These are phyloP conservation scores for Cantharis rustica DNA, from an alignment of 2,888 invertebrate genomes.

Conservation along the genomic window DNA sequence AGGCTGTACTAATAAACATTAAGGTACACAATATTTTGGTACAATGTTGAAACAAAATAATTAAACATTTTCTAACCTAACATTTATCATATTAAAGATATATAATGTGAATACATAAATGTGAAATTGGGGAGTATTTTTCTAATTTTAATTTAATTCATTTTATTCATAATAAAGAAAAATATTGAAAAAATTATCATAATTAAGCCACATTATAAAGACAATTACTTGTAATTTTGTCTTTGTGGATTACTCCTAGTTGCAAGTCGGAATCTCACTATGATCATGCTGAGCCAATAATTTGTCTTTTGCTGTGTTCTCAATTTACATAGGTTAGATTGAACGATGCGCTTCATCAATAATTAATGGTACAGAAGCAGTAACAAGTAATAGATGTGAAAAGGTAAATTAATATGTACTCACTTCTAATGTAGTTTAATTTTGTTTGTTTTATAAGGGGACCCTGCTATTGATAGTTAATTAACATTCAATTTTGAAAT, in stretches of 20 bases:
- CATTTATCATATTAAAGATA: too few species aligned
- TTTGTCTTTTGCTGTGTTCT: background rate
- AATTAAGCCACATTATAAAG: background rate
- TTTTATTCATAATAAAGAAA: too few species aligned
- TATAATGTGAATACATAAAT: too few species aligned
- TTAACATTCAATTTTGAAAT: too few species aligned
- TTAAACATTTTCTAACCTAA: too few species aligned
- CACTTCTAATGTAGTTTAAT: too few species aligned
- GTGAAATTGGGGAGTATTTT: too few species aligned
- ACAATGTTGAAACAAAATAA: background rate
- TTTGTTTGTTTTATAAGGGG: too few species aligned
- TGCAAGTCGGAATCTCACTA: background rate
- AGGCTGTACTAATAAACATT: background rate
- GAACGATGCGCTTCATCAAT: background rate
- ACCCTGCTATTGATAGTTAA: too few species aligned
- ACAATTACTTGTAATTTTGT: background rate
- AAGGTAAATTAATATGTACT: background rate
- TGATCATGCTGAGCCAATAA: background rate
- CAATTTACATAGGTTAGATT: background rate
- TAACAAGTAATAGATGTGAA: background rate
- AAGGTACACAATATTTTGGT: background rate
- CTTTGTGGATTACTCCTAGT: background rate
- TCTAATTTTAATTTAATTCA: too few species aligned
- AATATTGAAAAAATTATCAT: background rate
- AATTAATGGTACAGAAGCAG: background rate